phyloP scores from a whole-genome alignment of 2,888 invertebrate species.

The Deroplatys truncata region DNA sequence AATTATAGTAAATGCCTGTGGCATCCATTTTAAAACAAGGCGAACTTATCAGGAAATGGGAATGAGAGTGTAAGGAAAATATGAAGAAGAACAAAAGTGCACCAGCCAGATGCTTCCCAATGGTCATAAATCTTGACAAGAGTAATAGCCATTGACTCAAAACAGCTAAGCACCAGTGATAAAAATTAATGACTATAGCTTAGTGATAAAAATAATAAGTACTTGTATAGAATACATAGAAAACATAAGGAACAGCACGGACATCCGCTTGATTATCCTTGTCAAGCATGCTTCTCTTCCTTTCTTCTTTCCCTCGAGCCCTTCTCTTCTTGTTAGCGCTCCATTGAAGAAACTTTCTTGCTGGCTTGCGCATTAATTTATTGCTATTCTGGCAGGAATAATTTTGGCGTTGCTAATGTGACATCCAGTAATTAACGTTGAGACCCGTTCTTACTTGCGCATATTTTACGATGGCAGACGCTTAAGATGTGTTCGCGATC shows the following conservation, averaged over 20 bases:
- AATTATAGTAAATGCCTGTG: too few relatives aligned
- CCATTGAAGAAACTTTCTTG: conserved; percentile 8
- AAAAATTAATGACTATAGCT: background rate
- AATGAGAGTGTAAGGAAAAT: too few relatives aligned
- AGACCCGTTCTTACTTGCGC: background rate
- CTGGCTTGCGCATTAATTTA: conserved; percentile 9
- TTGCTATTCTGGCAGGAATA: conserved; percentile 6
- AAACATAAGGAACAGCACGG: background rate
- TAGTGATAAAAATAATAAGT: background rate
- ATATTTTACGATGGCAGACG: background rate
- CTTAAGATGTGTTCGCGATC: background rate
- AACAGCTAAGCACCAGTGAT: background rate
- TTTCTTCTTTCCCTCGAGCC: background rate
- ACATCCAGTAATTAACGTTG: conserved; percentile 5
- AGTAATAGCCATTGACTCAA: background rate
- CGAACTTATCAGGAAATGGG: too few relatives aligned
- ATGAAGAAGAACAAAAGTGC: background rate
- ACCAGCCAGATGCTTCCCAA: background rate
- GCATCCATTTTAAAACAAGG: too few relatives aligned
- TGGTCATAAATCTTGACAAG: background rate
- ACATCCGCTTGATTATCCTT: background rate
- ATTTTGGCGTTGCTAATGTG: conserved; percentile 11
- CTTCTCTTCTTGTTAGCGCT: background rate
- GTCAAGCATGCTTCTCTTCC: background rate
- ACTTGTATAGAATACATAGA: background rate